Conservation (phyloP, 2,113 vertebrate species). For the Alethe castanea region DNA sequence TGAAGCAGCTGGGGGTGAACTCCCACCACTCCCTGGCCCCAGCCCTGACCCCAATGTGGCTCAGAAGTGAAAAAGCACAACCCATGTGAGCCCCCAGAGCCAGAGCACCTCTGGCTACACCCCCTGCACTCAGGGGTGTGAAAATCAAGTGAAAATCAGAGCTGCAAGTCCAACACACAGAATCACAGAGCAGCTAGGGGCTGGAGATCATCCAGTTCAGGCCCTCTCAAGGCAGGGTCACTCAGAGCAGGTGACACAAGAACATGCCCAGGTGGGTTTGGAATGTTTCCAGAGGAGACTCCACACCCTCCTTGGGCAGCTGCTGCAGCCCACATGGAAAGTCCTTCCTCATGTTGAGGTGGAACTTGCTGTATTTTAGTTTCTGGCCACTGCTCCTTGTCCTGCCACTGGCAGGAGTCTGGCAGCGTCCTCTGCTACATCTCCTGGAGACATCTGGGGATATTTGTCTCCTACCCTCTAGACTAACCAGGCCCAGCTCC, state of each 20-base stretch:
- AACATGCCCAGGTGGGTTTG: not conserved
- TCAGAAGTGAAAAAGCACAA: not conserved
- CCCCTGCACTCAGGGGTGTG: accelerated
- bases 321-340: not conserved
- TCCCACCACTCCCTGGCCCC: accelerated
- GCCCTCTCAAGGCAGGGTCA: not conserved
- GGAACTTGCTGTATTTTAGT: not conserved
- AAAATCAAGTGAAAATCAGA: not conserved
- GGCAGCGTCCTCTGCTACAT: not conserved
- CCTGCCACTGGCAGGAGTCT: accelerated
- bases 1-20: not conserved
- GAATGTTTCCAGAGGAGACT: not conserved
- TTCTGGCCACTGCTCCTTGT: not conserved
- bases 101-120: not conserved
- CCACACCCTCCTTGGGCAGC: not conserved
- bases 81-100: not conserved
- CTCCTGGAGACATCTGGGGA: too few species aligned
- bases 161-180: not conserved
- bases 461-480: too few species aligned
- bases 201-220: not conserved
- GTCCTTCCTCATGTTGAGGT: accelerated
- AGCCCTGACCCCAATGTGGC: accelerated
- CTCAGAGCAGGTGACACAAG: not conserved
- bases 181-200: not conserved
- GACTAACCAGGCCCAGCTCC: not conserved